Evolutionary conservation across 1,140 invertebrate species (phyloP).

Genomic region (Macrosteles quadrilineatus): DNA sequence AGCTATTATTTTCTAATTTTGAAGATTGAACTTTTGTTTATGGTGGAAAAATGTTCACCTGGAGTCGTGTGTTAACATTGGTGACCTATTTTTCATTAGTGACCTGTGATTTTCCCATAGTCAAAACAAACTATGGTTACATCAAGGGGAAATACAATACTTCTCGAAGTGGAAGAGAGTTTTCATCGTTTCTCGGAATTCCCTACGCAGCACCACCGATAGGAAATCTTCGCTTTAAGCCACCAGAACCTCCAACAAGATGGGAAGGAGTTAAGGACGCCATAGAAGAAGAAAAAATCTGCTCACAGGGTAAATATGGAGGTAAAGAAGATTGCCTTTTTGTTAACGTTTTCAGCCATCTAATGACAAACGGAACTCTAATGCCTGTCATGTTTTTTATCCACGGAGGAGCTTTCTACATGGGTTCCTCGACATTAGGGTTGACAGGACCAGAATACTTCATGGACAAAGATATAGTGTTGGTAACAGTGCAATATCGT

Average conservation of each 20-base stretch:
- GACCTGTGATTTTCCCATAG: too few relatives aligned
- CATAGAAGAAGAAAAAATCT: conserved; percentile 49
- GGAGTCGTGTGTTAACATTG: too few relatives aligned
- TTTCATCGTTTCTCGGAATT: not conserved
- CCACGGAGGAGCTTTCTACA: conserved; percentile 54
- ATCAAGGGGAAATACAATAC: not conserved
- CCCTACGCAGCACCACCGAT: not conserved
- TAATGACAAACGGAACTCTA: conserved; percentile 35
- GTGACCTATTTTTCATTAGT: too few relatives aligned
- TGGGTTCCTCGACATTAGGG: conserved; percentile 39
- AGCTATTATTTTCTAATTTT: too few relatives aligned
- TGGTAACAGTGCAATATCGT: conserved; percentile 53
- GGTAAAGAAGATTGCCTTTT: conserved; percentile 68
- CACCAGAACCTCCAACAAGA: conserved; percentile 48
- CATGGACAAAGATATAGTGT: conserved; percentile 47
- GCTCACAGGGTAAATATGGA: conserved; percentile 44
- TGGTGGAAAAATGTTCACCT: too few relatives aligned
- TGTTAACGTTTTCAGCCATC: conserved; percentile 62
- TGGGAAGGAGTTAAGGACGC: conserved; percentile 53
- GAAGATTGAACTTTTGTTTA: too few relatives aligned
- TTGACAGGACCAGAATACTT: conserved; percentile 45
- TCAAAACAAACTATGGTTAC: not conserved
- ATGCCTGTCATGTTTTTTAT: conserved; percentile 58
- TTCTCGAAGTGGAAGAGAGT: not conserved
- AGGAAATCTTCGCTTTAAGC: conserved; percentile 35